Evolutionary conservation across 2,797 vertebrate species (phyloP).

Genomic region (Syngnathus acus): DNA sequence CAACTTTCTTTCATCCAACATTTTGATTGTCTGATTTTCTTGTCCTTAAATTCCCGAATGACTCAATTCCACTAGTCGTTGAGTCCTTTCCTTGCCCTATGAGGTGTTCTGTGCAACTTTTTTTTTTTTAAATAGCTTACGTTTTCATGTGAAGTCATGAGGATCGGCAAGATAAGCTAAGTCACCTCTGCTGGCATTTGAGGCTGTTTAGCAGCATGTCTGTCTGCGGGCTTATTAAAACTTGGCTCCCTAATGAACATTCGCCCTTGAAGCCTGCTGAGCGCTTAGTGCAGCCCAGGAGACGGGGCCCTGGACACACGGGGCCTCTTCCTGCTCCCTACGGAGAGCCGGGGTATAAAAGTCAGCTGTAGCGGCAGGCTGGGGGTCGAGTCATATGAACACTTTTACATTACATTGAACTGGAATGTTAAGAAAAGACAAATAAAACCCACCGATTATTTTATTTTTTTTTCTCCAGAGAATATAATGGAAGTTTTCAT

Average conservation of each 20-base stretch:
- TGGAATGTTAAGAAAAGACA: slow-evolving; percentile 39
- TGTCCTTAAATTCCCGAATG: no score
- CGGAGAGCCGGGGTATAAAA: slow-evolving; percentile 50
- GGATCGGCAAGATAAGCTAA: slow-evolving; percentile 55
- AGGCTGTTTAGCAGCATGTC: slow-evolving; percentile 64
- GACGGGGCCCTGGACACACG: slow-evolving; percentile 49
- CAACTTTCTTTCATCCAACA: slow-evolving; percentile 27
- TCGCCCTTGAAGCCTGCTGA: slow-evolving; percentile 67
- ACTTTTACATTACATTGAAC: slow-evolving; percentile 56
- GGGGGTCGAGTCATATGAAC: slow-evolving; percentile 53
- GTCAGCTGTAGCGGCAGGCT: slow-evolving; percentile 45
- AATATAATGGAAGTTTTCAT: slow-evolving; percentile 16
- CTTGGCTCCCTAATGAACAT: slow-evolving; percentile 68
- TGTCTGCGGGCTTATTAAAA: slow-evolving; percentile 72
- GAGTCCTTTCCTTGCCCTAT: not conserved
- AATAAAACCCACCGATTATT: slow-evolving; percentile 4
- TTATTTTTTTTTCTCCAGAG: slow-evolving; percentile 12
- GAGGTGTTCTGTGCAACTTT: slow-evolving; percentile 20
- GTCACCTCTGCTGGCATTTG: slow-evolving; percentile 63
- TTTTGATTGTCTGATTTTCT: no score
- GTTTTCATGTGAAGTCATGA: slow-evolving; percentile 54
- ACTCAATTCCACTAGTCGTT: no score
- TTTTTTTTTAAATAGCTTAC: slow-evolving; percentile 8
- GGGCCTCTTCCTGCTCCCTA: slow-evolving; percentile 67
- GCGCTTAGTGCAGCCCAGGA: slow-evolving; percentile 59